A percentile compares a stretch with the other conserved stretches of the same genome.
Conservation (phyloP, 2,888 invertebrate genomes). For the Macrophya alboannulata region DNA sequence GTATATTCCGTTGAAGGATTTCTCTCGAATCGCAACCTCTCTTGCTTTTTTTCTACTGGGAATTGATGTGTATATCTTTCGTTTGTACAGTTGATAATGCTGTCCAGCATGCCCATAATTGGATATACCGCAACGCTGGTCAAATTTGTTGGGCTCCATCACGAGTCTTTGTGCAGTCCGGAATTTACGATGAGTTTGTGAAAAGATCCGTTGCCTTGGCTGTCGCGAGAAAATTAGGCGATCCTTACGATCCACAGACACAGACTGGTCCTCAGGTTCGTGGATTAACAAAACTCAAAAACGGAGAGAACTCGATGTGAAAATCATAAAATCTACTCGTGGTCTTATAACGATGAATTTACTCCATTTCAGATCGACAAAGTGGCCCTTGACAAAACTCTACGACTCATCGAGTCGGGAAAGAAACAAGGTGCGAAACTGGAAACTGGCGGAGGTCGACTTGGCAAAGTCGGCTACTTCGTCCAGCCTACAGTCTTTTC, state of each 20-base stretch:
- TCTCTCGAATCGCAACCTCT: neutral
- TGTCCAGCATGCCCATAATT: conserved; percentile 77
- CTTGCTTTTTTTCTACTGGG: no score
- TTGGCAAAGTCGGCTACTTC: conserved; percentile 88
- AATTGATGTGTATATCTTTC: no score
- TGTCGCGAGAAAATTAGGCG: conserved; percentile 80
- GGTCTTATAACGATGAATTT: neutral
- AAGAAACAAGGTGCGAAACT: conserved; percentile 91
- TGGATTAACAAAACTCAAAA: neutral
- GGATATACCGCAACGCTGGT: conserved; percentile 82
- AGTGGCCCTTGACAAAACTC: conserved; percentile 89
- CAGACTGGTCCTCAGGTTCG: conserved; percentile 83
- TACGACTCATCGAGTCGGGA: conserved; percentile 89
- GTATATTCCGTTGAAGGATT: no score
- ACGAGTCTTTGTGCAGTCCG: conserved; percentile 83
- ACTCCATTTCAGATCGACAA: conserved; percentile 84
- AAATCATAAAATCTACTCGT: neutral
- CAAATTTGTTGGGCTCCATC: conserved; percentile 84
- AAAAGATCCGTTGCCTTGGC: conserved; percentile 79
- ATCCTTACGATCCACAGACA: conserved; percentile 80
- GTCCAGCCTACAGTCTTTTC: conserved; percentile 82
- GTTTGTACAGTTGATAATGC: conserved; percentile 69
- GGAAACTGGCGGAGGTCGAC: conserved; percentile 87
- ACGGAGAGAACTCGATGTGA: no score
- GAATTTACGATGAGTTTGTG: conserved; percentile 83